phyloP scores from a whole-genome alignment of 1,140 invertebrate genomes.

The Pachyrhynchus sulphureomaculatus region DNA sequence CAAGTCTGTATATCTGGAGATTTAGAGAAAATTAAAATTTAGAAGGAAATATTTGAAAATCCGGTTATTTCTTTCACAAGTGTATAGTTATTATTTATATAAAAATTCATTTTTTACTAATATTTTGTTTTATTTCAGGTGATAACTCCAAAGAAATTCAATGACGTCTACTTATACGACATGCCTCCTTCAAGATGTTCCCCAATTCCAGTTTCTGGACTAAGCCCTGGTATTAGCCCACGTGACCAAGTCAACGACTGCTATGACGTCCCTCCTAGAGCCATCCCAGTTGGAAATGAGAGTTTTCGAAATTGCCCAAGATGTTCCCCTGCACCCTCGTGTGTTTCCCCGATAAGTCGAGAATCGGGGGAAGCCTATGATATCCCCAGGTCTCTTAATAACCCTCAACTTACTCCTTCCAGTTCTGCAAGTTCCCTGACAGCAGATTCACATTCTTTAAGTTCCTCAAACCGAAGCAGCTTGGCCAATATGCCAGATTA shows the following conservation, averaged over 20 bases:
- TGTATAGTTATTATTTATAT: too few species aligned
- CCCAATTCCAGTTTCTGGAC: slow-evolving; percentile 38
- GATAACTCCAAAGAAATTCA: slow-evolving; percentile 70
- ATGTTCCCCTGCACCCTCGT: slow-evolving; percentile 48
- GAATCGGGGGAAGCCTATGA: slow-evolving; percentile 58
- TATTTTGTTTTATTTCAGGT: slow-evolving; percentile 59
- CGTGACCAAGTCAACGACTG: slow-evolving; percentile 51
- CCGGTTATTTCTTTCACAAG: too few species aligned
- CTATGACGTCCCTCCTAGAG: slow-evolving; percentile 67
- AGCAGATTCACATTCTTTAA: slow-evolving; percentile 53
- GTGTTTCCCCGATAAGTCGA: slow-evolving; percentile 43
- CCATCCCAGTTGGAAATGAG: slow-evolving; percentile 59
- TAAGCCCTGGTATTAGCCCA: slow-evolving; percentile 38
- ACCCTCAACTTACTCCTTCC: slow-evolving; percentile 60
- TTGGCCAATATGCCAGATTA: slow-evolving; percentile 64
- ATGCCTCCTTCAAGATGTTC: slow-evolving; percentile 48
- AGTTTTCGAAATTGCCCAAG: slow-evolving; percentile 44
- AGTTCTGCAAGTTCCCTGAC: slow-evolving; percentile 59
- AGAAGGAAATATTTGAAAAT: too few species aligned
- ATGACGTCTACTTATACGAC: slow-evolving; percentile 72
- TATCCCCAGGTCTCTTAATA: slow-evolving; percentile 53
- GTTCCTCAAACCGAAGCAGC: slow-evolving; percentile 52
- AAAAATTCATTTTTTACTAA: not conserved
- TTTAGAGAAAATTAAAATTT: too few species aligned
- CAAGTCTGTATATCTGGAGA: too few species aligned